Percentiles rank a stretch among this genome's conserved stretches.
These are phyloP conservation scores for Gymnocephalus cernua DNA, from an alignment of 2,113 vertebrate genomes.

Conservation along the genomic window DNA sequence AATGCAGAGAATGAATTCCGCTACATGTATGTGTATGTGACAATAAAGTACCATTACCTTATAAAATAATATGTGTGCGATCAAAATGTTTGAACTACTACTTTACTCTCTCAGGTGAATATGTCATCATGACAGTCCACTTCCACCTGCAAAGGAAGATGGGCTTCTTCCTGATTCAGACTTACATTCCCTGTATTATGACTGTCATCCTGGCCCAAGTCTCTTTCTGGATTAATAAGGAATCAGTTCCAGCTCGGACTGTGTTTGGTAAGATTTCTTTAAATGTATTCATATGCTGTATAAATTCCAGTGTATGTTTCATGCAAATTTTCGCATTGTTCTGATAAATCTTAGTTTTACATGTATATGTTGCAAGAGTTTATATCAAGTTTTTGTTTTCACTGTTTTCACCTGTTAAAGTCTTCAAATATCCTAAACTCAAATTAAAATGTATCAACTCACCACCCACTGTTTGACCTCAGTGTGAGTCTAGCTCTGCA, in stretches of 20 bases:
- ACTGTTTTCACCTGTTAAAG: not conserved
- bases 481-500: conserved; percentile 5
- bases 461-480: conserved; percentile 54
- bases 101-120: conserved; percentile 90
- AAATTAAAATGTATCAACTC: conserved; percentile 43
- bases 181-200: conserved; percentile 98
- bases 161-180: conserved; percentile 99
- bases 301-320: not conserved
- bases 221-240: conserved; percentile 99
- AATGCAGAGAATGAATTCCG: too few relatives aligned
- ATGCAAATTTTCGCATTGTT: not conserved
- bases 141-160: conserved; percentile 98
- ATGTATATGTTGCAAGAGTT: not conserved
- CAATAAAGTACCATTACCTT: too few relatives aligned
- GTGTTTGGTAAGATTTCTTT: conserved; percentile 91
- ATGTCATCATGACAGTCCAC: conserved; percentile 96
- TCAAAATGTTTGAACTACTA: not conserved
- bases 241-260: conserved; percentile 96
- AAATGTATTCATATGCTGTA: not conserved
- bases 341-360: not conserved
- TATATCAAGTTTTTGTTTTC: not conserved
- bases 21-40: too few relatives aligned
- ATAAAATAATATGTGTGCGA: not conserved
- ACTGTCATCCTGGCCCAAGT: conserved; percentile 97
- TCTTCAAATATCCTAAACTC: conserved; percentile 17